A percentile compares a stretch with the other conserved stretches of the same genome.
These are phyloP conservation scores for Tenthredo mesomela DNA, from an alignment of 2,888 invertebrate species.

Conservation along the genomic window DNA sequence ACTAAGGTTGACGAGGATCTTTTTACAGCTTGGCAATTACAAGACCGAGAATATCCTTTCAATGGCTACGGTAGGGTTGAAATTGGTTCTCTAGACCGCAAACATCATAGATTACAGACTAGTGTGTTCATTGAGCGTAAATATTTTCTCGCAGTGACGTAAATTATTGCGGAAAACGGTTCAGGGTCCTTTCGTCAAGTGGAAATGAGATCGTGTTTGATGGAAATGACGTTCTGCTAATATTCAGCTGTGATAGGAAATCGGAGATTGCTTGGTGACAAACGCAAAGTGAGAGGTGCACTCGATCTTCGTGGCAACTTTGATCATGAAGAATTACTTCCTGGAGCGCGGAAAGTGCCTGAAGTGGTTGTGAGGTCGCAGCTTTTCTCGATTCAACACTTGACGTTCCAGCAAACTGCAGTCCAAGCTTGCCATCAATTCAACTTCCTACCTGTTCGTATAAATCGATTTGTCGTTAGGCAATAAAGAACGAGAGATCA, in stretches of 20 bases:
- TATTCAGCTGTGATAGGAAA: neutral
- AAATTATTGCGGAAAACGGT: neutral
- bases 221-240: constrained; percentile 17
- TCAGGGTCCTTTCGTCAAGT: neutral
- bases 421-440: constrained; percentile 28
- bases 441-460: neutral
- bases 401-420: constrained; percentile 21
- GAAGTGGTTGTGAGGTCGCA: constrained; percentile 44
- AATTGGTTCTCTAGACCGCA: constrained; percentile 5
- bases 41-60: neutral
- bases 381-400: constrained; percentile 20
- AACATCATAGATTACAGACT: neutral
- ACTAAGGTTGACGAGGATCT: neutral
- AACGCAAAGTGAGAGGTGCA: constrained; percentile 16
- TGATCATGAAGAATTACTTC: constrained; percentile 52
- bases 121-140: neutral
- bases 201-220: constrained; percentile 11
- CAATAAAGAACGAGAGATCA: neutral
- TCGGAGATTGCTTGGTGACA: constrained; percentile 26
- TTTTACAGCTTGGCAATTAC: neutral
- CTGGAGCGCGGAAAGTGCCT: constrained; percentile 10
- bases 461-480: constrained; percentile 8
- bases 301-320: constrained; percentile 44
- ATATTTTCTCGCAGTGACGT: neutral
- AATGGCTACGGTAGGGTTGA: neutral